A percentile compares a stretch with the other conserved stretches of the same genome.
Evolutionary conservation across 2,113 vertebrate genomes (phyloP).

Genomic region (Euleptes europaea): DNA sequence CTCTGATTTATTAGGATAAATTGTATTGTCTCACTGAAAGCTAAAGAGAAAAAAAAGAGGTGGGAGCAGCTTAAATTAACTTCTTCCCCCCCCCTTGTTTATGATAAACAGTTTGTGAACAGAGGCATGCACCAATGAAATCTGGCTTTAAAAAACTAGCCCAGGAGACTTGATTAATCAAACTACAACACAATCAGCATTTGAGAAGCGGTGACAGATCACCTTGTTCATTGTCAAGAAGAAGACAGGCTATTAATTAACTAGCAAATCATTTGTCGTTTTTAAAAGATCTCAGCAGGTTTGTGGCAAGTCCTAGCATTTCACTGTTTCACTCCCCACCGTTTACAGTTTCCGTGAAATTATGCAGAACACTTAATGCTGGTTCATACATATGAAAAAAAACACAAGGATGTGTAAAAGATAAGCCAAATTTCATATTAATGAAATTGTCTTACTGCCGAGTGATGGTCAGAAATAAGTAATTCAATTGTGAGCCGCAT

Average conservation of each 20-base stretch:
- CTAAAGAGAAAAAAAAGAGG: neutral
- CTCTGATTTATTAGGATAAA: neutral
- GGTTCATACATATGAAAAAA: neutral
- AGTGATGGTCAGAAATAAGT: neutral
- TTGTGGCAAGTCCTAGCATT: neutral
- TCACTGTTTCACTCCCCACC: neutral
- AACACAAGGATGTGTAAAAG: neutral
- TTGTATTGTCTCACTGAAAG: neutral
- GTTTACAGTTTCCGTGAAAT: neutral
- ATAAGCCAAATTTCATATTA: neutral
- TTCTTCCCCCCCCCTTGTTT: neutral
- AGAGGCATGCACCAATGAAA: neutral
- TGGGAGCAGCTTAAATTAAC: neutral
- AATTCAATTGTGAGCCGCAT: neutral
- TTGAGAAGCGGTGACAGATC: neutral
- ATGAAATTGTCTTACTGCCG: neutral
- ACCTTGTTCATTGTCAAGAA: constrained; percentile 1
- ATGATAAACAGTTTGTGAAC: neutral
- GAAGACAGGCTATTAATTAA: constrained; percentile 27
- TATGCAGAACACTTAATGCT: neutral
- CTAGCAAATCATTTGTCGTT: constrained; percentile 16
- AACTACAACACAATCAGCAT: neutral
- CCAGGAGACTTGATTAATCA: constrained; percentile 4
- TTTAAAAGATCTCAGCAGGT: constrained; percentile 1
- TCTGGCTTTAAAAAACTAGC: neutral